Conservation (phyloP, 2,797 vertebrate species). For the Gymnodraco acuticeps region DNA sequence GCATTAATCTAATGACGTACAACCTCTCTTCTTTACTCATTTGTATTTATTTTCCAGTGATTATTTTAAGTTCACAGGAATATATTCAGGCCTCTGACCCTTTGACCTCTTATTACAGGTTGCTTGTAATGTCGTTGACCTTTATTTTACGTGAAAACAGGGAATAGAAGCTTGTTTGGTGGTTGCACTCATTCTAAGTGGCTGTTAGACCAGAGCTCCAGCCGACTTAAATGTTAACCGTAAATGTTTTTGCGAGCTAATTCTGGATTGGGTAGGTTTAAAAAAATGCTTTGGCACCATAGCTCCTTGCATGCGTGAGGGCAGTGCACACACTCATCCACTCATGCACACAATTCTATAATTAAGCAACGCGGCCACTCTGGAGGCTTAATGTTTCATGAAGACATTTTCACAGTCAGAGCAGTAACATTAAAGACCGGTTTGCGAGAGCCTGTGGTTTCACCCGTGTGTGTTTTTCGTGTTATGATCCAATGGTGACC, state of each 20-base stretch:
- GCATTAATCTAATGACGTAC: background rate
- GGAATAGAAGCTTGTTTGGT: slow-evolving; percentile 39
- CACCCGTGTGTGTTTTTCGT: slow-evolving; percentile 10
- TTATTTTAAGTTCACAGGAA: slow-evolving; percentile 31
- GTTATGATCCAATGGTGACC: slow-evolving; percentile 48
- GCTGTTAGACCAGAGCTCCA: slow-evolving; percentile 23
- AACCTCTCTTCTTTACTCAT: background rate
- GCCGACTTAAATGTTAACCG: slow-evolving; percentile 28
- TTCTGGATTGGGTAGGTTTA: slow-evolving; percentile 26
- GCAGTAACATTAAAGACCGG: slow-evolving; percentile 40
- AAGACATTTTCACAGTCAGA: slow-evolving; percentile 62
- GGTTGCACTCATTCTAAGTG: slow-evolving; percentile 41
- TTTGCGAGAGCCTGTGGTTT: slow-evolving; percentile 43
- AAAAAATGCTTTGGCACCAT: slow-evolving; percentile 34
- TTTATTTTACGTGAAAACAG: slow-evolving; percentile 42
- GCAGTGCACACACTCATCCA: slow-evolving; percentile 43
- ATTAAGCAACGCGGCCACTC: slow-evolving; percentile 52
- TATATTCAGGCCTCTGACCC: slow-evolving; percentile 38
- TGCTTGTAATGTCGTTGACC: slow-evolving; percentile 43
- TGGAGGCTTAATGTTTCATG: slow-evolving; percentile 72
- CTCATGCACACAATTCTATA: slow-evolving; percentile 56
- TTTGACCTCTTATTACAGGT: slow-evolving; percentile 12
- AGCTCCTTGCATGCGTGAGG: slow-evolving; percentile 33
- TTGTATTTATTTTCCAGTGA: slow-evolving; percentile 12
- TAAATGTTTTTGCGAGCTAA: slow-evolving; percentile 30